These are phyloP conservation scores for Protosalanx chinensis DNA, from an alignment of 2,797 vertebrate genomes.

Conservation along the genomic window DNA sequence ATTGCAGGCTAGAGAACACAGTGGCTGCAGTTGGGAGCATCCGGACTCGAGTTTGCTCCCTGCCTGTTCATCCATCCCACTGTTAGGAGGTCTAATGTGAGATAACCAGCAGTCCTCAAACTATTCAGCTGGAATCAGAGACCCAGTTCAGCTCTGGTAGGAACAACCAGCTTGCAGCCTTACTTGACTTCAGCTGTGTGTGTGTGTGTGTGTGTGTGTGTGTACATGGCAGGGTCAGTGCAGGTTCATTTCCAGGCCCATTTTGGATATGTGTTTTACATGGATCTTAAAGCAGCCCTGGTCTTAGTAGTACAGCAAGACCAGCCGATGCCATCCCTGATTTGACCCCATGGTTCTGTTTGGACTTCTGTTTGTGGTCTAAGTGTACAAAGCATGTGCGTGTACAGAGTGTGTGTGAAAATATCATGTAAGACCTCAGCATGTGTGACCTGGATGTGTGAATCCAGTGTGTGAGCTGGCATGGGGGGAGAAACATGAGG, in stretches of 20 bases:
- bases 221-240: background rate
- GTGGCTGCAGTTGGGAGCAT: background rate
- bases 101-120: constrained; percentile 26
- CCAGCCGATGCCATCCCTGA: too few species aligned
- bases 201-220: constrained; percentile 4
- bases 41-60: background rate
- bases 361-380: too few species aligned
- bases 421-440: too few species aligned
- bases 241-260: background rate
- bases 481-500: too few species aligned
- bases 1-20: background rate
- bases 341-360: too few species aligned
- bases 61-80: background rate
- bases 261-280: too few species aligned
- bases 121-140: constrained; percentile 63
- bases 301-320: too few species aligned
- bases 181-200: background rate
- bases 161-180: constrained; percentile 7
- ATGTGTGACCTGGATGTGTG: too few species aligned
- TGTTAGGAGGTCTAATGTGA: constrained; percentile 12
- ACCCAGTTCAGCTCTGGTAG: constrained; percentile 58
- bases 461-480: background rate
- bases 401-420: too few species aligned
- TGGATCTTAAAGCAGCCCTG: too few species aligned
- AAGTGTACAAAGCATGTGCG: too few species aligned